Base-by-base conservation (phyloP, 1,140 invertebrate species). In the Monochamus saltuarius region DNA sequence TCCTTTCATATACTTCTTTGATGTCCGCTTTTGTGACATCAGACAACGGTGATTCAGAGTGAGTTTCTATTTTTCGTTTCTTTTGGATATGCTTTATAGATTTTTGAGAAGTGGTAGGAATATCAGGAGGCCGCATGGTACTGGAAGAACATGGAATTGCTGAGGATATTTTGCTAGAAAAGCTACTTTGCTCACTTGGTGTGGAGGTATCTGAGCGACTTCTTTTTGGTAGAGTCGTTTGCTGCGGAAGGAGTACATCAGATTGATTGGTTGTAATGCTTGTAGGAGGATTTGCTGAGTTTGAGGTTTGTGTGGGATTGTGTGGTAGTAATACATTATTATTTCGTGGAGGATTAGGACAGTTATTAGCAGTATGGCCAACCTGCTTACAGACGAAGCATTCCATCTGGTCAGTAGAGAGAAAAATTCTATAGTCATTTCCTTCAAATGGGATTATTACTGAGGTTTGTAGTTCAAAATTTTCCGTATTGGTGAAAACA, bases 371-470 rank as follows among this genome's bases (percentile, higher is more conserved):
- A 17, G 40, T 40, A 39, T 53, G 51, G 7, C 51, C 51, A n/a
- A 7, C 4, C n/a, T 53, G 13, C 16, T 53, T 53, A 16, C 51
- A 53, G 7, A 13, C 22, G 51, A n/a, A 53, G 36, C 51, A 50
- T 7, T 14, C 36, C 16, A 29, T 7, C 6, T n/a, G 22, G 14
- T 56, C 54, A 34, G 37, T 8, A 38, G 37, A 38, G 7, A 38
- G n/a, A 38, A 38, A 38, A n/a, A 38, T 38, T 38, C 37, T 38
- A n/a, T 38, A 8, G 7, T 38, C 37, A 38, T 38, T 38, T 7
- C 37, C 37, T 7, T 38, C 37, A n/a, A 38, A 38, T 29, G 39
- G 42, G 6, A 56, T 10, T 17, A 42, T n/a, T 7, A 56, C 17
- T 6, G 54, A 29, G 38, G 39, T 29, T 10, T 38, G 54, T 4